phyloP scores from a whole-genome alignment of 2,888 invertebrate species.

The Acronicta leporina region DNA sequence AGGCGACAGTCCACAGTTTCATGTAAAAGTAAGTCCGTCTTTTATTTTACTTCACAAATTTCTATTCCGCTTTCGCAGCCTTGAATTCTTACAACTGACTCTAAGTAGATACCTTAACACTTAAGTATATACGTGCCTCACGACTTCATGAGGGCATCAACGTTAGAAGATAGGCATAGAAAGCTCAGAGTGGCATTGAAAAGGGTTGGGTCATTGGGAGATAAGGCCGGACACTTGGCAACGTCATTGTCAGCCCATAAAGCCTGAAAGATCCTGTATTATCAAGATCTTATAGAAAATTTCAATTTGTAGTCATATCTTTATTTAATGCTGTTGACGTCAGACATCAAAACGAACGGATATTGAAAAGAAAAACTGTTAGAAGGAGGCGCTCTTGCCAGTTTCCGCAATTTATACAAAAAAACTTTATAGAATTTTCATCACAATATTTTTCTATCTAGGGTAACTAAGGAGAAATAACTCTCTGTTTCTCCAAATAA shows the following conservation, averaged over 20 bases:
- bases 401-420: slow-evolving; percentile 38
- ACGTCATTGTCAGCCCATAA: slow-evolving; percentile 83
- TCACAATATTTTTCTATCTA: too few relatives aligned
- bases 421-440: not conserved
- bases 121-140: slow-evolving; percentile 48
- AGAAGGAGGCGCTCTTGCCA: slow-evolving; percentile 19
- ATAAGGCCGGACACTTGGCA: slow-evolving; percentile 81
- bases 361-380: slow-evolving; percentile 41
- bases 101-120: slow-evolving; percentile 16
- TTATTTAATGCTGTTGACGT: slow-evolving; percentile 45
- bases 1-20: too few relatives aligned
- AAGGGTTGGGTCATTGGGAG: slow-evolving; percentile 83
- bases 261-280: slow-evolving; percentile 73
- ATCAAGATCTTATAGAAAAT: slow-evolving; percentile 78
- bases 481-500: too few relatives aligned
- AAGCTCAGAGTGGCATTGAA: slow-evolving; percentile 75
- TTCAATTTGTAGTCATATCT: slow-evolving; percentile 75
- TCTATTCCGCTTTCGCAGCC: too few relatives aligned
- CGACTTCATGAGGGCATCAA: slow-evolving; percentile 62
- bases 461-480: too few relatives aligned
- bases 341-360: slow-evolving; percentile 35
- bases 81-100: slow-evolving; percentile 21
- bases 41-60: too few relatives aligned
- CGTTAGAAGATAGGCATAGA: slow-evolving; percentile 62
- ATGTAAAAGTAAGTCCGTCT: too few relatives aligned